Conservation (phyloP, 2,797 vertebrate genomes). For the Argentina silus region DNA sequence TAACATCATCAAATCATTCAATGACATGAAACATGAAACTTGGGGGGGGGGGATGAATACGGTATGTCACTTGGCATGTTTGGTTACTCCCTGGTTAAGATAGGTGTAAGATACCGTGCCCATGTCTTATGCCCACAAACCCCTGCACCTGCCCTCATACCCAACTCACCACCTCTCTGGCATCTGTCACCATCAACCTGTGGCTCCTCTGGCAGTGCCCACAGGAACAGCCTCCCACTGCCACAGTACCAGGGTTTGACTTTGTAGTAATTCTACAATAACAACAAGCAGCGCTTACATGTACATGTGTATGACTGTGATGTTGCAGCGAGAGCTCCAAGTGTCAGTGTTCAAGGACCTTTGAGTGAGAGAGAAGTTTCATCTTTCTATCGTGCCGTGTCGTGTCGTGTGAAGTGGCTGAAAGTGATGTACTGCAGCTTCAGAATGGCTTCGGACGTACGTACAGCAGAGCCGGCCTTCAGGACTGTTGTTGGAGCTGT, state of each 20-base stretch:
- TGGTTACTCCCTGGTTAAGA: slow-evolving; percentile 28
- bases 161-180: slow-evolving; percentile 30
- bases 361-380: slow-evolving; percentile 35
- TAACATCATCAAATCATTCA: too few species aligned
- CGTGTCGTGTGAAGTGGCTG: neutral
- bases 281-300: neutral
- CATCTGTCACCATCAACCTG: slow-evolving; percentile 50
- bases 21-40: too few species aligned
- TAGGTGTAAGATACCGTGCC: slow-evolving; percentile 14
- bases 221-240: slow-evolving; percentile 67
- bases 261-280: slow-evolving; percentile 64
- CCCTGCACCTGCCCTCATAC: slow-evolving; percentile 37
- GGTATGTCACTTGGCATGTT: too few species aligned
- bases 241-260: slow-evolving; percentile 55
- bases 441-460: too few species aligned
- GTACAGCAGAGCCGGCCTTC: too few species aligned
- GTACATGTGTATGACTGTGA: too few species aligned
- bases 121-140: slow-evolving; percentile 46
- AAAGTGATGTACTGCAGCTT: too few species aligned
- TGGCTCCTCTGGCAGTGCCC: slow-evolving; percentile 57
- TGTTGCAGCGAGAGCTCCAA: neutral
- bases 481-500: too few species aligned
- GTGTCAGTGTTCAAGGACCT: slow-evolving; percentile 20
- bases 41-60: too few species aligned
- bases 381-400: neutral